Base-by-base conservation (phyloP, 2,113 vertebrate species). In the Nematolebias whitei region DNA sequence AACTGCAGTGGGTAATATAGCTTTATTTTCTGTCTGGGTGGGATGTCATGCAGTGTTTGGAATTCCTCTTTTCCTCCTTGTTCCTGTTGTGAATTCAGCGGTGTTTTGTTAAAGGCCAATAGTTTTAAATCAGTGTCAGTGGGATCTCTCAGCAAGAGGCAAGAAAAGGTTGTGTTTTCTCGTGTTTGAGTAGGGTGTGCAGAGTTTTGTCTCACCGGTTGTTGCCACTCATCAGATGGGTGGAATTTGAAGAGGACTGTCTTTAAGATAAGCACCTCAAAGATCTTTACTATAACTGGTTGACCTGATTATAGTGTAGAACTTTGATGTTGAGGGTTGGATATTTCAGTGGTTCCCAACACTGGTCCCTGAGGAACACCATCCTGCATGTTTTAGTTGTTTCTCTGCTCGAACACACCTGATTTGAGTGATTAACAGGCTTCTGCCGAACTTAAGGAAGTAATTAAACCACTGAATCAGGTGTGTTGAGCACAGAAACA, bases 231-330 rank as follows among this genome's bases (percentile, higher is more conserved):
- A 79, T 74, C 14, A 24, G 68, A 8, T 74, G 74, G 73, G 76
- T 67, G 62, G 82, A 85, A 82, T 43, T 80, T 35, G 73, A 77
- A 76, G 90, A 84, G 80, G 53, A 76, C 62, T 23, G 29, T 44
- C 2, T 3, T 24, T 12, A 63, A 65, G 10, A 65, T 24, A 7
- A 56, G 41, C 10, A 20, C 16, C 18, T 57, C 8, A 47, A 24
- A 11, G 26, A 22, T 53, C 18, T 45, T 24, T 18, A 12, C 8
- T 13, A 0, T 40, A 20, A 19, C 49, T 16, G 23, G 29, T 19
- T 43, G 35, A 15, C 26, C 24, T 9, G 40, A 16, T 43, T 43
- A 16, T 16, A 43, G 16, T 43, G 16, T 16, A 18, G 41, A 43
- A 43, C 15, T 6, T 18, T 43, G 7, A 16, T 43, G 41, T 18